Base-by-base conservation (phyloP, 2,797 vertebrate genomes). In the Protosalanx chinensis region DNA sequence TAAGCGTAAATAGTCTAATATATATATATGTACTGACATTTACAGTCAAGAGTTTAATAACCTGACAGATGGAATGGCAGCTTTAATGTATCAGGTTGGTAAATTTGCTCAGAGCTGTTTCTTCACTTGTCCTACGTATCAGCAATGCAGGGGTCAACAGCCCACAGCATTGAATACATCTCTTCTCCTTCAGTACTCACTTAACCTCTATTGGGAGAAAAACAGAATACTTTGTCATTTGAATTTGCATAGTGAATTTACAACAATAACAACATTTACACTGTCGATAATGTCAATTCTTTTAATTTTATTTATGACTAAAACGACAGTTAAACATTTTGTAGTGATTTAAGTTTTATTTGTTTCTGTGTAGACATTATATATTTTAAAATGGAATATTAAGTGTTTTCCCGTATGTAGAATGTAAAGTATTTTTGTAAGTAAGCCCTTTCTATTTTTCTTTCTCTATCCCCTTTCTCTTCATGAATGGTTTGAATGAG, bases 171-270 rank as follows among this genome's bases (percentile, higher is more conserved):
- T 64, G 56, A 57, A 72, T 69, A 15, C 59, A 53, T 68, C 27
- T 67, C 72, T 73, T 70, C 61, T 77, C 67, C 76, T 76, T 74
- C 76, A 71, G 82, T 74, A 68, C 62, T 62, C 80, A 76, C 81
- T 86, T 86, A 73, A 77, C 76, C 82, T 91, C 90, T 90, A 59
- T 89, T 91, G 89, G 89, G 86, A 88, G 66, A 84, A 82, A 80
- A 76, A 81, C 81, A 87, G 93, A 96, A 97, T 95, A 96, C 96
- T 98, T 99, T 99, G 96, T 95, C 97, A 97, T 97, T 93, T 94
- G 95, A 95, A 92, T 88, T 90, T 90, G 88, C 79, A 81, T 82
- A 83, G 84, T 78, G 76, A 56, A 79, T 69, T 85, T 89, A 85
- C 88, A 86, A 86, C 77, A 88, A 88, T 84, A 85, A 85, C 79